Percentiles rank a stretch among this genome's conserved stretches.
Evolutionary conservation across 1,140 invertebrate species (phyloP).

Genomic region (Wiebesia pumilae): DNA sequence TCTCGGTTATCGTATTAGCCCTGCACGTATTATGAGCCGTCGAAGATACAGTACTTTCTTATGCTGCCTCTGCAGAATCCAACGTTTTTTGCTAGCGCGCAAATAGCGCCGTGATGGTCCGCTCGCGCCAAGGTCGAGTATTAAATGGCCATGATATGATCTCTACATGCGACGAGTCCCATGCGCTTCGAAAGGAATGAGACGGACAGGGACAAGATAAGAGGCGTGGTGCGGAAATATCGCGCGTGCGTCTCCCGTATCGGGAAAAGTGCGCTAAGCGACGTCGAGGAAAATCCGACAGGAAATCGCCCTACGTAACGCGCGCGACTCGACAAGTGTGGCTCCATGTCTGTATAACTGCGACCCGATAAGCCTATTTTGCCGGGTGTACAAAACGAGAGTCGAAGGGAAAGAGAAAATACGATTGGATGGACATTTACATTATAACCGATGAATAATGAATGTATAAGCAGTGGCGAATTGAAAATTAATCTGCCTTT

Average conservation of each 20-base stretch:
- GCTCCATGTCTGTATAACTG: neutral
- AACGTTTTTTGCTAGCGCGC: neutral
- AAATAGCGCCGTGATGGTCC: neutral
- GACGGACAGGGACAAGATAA: neutral
- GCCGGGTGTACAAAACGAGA: too few relatives aligned
- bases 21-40: too few relatives aligned
- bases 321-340: neutral
- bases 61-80: too few relatives aligned
- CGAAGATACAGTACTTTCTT: neutral
- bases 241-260: neutral
- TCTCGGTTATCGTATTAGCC: neutral
- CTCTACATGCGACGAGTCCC: neutral
- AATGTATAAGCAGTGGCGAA: neutral
- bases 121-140: neutral
- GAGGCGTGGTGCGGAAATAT: neutral
- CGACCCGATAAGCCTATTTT: neutral
- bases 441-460: constrained; percentile 15
- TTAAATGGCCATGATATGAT: neutral
- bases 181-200: neutral
- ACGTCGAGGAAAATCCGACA: neutral
- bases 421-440: constrained; percentile 17
- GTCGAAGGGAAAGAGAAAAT: constrained; percentile 3
- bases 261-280: neutral
- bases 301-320: neutral
- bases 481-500: neutral